A percentile compares a stretch with the other conserved stretches of the same genome.
Conservation (phyloP, 2,888 invertebrate species). For the Agrochola lota region DNA sequence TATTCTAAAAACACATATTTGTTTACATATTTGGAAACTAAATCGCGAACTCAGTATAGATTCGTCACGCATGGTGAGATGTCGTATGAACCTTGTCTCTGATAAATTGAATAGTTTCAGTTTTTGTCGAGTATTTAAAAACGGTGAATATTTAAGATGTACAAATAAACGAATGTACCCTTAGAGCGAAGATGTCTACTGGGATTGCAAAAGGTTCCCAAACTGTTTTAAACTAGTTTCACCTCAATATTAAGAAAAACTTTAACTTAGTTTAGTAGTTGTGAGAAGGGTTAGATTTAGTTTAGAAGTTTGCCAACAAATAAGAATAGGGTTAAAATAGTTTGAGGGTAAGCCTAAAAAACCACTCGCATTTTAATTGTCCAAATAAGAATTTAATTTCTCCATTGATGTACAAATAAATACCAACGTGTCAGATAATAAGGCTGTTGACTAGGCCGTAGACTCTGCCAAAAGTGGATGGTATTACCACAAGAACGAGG, state of each 20-base stretch:
- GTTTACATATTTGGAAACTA: neutral
- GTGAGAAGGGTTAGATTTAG: slow-evolving; percentile 54
- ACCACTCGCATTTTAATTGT: neutral
- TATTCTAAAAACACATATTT: neutral
- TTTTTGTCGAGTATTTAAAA: neutral
- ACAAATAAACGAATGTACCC: slow-evolving; percentile 10
- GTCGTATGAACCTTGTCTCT: no score
- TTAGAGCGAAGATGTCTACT: slow-evolving; percentile 9
- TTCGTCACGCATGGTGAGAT: no score
- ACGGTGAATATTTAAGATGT: slow-evolving; percentile 3
- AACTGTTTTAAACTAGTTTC: slow-evolving; percentile 54
- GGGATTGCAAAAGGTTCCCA: slow-evolving; percentile 37
- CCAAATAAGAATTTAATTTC: neutral
- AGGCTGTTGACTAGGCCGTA: no score
- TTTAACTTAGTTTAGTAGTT: slow-evolving; percentile 36
- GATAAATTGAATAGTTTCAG: neutral
- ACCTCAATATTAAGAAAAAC: slow-evolving; percentile 47
- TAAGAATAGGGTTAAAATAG: slow-evolving; percentile 12
- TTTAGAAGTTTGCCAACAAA: slow-evolving; percentile 35
- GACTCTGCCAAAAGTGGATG: no score
- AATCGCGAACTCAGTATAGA: neutral
- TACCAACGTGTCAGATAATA: neutral
- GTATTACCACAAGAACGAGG: neutral
- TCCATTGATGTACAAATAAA: neutral
- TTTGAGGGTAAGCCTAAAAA: slow-evolving; percentile 1